Evolutionary conservation across 23 tunicate genomes (phyloP).

Genomic region (Ciona savignyi): DNA sequence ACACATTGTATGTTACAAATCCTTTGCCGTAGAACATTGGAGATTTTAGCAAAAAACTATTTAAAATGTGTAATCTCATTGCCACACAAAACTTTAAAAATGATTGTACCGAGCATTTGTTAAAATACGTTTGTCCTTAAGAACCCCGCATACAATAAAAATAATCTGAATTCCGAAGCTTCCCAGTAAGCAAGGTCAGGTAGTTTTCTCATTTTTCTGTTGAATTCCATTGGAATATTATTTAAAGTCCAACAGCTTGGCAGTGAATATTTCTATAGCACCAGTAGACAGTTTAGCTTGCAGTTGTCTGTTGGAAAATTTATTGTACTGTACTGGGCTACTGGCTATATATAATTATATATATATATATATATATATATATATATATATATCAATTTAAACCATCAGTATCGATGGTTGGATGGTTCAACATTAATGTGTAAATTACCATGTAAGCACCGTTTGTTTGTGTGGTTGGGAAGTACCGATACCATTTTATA

Average conservation of each 20-base stretch:
- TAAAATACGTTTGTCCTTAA: neutral
- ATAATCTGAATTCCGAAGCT: conserved; percentile 7
- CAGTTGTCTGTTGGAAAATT: conserved; percentile 10
- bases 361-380: too few species aligned
- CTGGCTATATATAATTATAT: too few species aligned
- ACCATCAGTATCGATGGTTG: too few species aligned
- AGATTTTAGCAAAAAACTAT: neutral
- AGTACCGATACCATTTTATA: too few species aligned
- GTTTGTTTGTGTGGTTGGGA: too few species aligned
- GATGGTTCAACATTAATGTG: too few species aligned
- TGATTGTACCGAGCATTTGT: too few species aligned
- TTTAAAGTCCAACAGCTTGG: neutral
- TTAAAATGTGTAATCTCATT: neutral
- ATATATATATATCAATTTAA: too few species aligned
- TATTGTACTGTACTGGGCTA: too few species aligned
- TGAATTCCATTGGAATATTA: conserved; percentile 6
- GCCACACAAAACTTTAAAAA: conserved; percentile 2
- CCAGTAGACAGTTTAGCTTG: neutral
- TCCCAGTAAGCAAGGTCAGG: conserved; percentile 5
- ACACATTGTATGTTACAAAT: conserved; percentile 13
- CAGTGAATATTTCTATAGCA: neutral
- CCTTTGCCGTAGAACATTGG: neutral
- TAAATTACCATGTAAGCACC: too few species aligned
- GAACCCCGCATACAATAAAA: too few species aligned
- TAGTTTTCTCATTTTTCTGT: conserved; percentile 3